A percentile compares a stretch with the other conserved stretches of the same genome.
Conservation (phyloP, 2,113 vertebrate species). For the Aptenodytes forsteri region DNA sequence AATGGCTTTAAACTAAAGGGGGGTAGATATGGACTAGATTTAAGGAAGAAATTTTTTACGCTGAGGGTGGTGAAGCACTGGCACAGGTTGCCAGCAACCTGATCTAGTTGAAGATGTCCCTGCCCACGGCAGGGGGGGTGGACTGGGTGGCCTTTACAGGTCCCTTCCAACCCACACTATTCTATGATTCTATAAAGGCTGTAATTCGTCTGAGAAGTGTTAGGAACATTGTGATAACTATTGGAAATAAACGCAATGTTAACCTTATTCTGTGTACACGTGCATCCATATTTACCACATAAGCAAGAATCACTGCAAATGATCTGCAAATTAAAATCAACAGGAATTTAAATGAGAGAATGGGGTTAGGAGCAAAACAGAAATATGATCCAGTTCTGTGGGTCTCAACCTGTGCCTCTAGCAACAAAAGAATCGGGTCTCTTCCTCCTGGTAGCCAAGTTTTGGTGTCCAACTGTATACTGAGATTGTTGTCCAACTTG, state of each 20-base stretch:
- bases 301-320: background rate
- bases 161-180: no score
- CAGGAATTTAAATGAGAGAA: background rate
- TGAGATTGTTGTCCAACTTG: background rate
- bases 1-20: no score
- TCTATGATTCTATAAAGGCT: background rate
- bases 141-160: no score
- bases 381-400: background rate
- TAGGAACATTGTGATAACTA: background rate
- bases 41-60: no score
- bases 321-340: background rate
- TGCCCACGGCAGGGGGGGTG: no score
- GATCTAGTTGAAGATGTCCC: no score
- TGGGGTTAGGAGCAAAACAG: background rate
- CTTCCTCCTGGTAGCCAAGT: background rate
- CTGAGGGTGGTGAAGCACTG: no score
- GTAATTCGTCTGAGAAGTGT: accelerated
- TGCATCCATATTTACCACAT: background rate
- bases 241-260: background rate
- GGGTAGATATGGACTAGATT: no score
- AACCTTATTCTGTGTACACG: background rate
- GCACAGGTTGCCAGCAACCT: no score
- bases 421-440: background rate
- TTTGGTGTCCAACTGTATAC: background rate
- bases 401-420: background rate